Percentiles rank a stretch among this genome's conserved stretches.
These are phyloP conservation scores for Periphyllus acericola DNA, from an alignment of 2,888 invertebrate genomes.

Conservation along the genomic window DNA sequence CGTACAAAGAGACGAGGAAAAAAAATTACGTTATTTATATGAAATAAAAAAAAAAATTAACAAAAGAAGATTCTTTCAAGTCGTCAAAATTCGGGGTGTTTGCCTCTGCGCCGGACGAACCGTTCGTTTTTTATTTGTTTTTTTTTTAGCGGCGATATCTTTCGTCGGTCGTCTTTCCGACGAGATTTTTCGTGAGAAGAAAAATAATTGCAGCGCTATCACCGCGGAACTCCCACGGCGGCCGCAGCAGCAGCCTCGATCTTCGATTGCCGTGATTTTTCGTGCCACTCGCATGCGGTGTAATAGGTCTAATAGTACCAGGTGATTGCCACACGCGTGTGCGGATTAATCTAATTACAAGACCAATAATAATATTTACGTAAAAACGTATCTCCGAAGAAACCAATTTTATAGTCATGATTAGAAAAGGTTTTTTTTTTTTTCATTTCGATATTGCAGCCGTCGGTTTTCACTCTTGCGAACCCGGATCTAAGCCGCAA, in stretches of 20 bases:
- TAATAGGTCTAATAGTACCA: no score
- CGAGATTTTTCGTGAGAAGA: constrained; percentile 7
- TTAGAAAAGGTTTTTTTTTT: no score
- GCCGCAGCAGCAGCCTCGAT: neutral
- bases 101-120: neutral
- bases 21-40: neutral
- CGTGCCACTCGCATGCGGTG: no score
- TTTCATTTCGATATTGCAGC: no score
- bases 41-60: neutral
- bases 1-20: neutral
- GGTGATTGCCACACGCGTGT: neutral
- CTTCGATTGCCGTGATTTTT: constrained; percentile 8
- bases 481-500: neutral
- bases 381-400: neutral
- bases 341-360: neutral
- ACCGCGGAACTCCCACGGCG: constrained; percentile 30
- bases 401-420: neutral
- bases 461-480: neutral
- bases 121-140: no score
- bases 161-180: constrained; percentile 15
- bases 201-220: neutral
- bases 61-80: neutral
- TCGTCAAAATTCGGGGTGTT: constrained; percentile 11
- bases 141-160: neutral
- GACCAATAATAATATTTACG: constrained; percentile 11